phyloP scores from a whole-genome alignment of 2,797 vertebrate genomes.

The Coreius guichenoti region DNA sequence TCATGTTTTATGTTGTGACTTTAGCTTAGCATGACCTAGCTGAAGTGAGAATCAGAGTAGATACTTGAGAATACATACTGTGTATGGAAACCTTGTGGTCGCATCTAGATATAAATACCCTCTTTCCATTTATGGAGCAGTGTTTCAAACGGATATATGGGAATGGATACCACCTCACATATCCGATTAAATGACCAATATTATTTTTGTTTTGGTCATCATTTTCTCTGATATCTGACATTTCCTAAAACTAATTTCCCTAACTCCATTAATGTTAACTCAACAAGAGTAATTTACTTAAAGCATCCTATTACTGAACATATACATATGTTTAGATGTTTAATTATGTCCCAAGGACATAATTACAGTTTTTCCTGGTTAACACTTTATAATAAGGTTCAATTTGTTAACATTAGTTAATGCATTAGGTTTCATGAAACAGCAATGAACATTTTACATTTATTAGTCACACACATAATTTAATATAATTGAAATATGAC shows the following conservation, averaged over 20 bases:
- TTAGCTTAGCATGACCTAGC: slow-evolving; percentile 37
- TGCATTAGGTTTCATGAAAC: not conserved
- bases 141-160: slow-evolving; percentile 68
- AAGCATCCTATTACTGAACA: not conserved
- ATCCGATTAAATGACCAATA: slow-evolving; percentile 34
- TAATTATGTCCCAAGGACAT: slow-evolving; percentile 2
- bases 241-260: slow-evolving; percentile 15
- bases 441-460: not conserved
- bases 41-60: slow-evolving; percentile 63
- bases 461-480: not conserved
- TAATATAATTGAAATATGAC: not conserved
- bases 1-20: slow-evolving; percentile 24
- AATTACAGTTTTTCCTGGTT: slow-evolving; percentile 10
- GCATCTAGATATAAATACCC: slow-evolving; percentile 83
- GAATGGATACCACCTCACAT: slow-evolving; percentile 59
- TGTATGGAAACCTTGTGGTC: slow-evolving; percentile 72
- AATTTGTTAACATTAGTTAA: not conserved
- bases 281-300: not conserved
- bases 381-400: slow-evolving; percentile 2
- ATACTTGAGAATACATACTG: slow-evolving; percentile 75
- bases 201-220: slow-evolving; percentile 37
- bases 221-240: slow-evolving; percentile 14
- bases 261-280: slow-evolving; percentile 4
- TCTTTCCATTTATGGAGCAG: slow-evolving; percentile 79
- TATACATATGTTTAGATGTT: slow-evolving; percentile 24